phyloP scores from a whole-genome alignment of 2,888 invertebrate species.

The Flexamia atlantica region DNA sequence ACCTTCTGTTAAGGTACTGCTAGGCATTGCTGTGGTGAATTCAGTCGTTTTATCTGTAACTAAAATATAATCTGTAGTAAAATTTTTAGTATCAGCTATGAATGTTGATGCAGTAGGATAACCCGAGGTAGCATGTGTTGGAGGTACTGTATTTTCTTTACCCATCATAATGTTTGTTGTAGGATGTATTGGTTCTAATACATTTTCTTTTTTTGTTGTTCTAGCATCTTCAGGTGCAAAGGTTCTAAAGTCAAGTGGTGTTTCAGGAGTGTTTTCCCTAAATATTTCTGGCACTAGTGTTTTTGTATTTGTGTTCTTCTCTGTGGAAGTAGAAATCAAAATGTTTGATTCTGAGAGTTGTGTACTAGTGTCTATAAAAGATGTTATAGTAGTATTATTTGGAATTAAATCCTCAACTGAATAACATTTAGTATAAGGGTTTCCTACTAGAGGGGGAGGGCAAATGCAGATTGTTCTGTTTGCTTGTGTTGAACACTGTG shows the following conservation, averaged over 20 bases:
- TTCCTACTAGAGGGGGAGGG: slow-evolving; percentile 66
- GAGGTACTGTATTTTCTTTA: too few relatives aligned
- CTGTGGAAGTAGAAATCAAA: not conserved
- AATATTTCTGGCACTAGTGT: not conserved
- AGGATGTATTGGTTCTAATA: not conserved
- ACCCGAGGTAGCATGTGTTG: too few relatives aligned
- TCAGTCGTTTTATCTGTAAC: not conserved
- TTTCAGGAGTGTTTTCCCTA: not conserved
- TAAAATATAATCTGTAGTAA: too few relatives aligned
- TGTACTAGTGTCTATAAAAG: not conserved
- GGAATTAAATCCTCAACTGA: not conserved
- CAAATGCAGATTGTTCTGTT: slow-evolving; percentile 91
- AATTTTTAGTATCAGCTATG: too few relatives aligned
- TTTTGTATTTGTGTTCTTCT: not conserved
- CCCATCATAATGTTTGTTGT: too few relatives aligned
- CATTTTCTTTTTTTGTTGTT: not conserved
- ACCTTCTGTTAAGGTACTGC: not conserved
- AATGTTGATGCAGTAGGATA: too few relatives aligned
- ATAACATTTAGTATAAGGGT: slow-evolving; percentile 64
- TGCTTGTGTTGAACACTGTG: slow-evolving; percentile 88
- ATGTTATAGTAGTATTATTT: slow-evolving; percentile 30
- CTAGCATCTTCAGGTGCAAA: not conserved
- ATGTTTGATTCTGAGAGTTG: slow-evolving; percentile 14
- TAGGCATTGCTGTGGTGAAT: not conserved
- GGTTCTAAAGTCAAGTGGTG: not conserved